Base-by-base conservation (phyloP, 2,888 invertebrate species). In the Venusia cambrica region DNA sequence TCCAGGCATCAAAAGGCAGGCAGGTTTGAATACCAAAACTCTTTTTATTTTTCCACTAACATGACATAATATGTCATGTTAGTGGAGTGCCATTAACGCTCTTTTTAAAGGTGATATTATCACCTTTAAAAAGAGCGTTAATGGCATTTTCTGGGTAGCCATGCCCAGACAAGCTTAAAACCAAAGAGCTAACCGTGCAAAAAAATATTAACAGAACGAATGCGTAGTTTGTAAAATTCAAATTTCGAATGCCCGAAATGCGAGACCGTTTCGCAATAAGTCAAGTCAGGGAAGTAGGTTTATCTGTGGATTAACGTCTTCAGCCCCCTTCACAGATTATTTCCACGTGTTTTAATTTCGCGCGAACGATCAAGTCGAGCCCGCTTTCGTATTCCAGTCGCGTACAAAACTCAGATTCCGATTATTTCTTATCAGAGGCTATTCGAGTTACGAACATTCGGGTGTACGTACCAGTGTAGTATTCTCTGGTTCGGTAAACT, bases 401-500 rank as follows among this genome's bases (percentile, higher is more conserved):
- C 46, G 52, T 52, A 25, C 32, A 31, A n/a, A n/a, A n/a, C 35
- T 44, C 48, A 33, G 45, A 56, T 41, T 42, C 53, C 39, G 54
- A 54, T 51, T 55, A 56, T 55, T 60, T 58, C 70, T 71, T 69
- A 73, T 70, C 67, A 62, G 56, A 52, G 44, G 20, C 48, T 45
- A 44, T 48, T 52, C 48, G 51, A 61, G 54, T 64, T 57, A 32
- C 49, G 56, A 64, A 64, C 62, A 58, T 54, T 53, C 50, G 27
- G 39, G 57, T 45, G 57, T 62, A 57, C 57, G 57, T 62, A 57
- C 57, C 61, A 56, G 65, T 57, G 57, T 74, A 76, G 70, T 73
- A 70, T 72, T 71, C 61, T 48, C 33, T 35, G 53, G 60, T 52
- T 52, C 47, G 59, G 61, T 35, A 47, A 79, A 76, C 64, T 76